These are phyloP conservation scores for Molossus molossus DNA, from an alignment of 2,797 vertebrate genomes.

Conservation along the genomic window DNA sequence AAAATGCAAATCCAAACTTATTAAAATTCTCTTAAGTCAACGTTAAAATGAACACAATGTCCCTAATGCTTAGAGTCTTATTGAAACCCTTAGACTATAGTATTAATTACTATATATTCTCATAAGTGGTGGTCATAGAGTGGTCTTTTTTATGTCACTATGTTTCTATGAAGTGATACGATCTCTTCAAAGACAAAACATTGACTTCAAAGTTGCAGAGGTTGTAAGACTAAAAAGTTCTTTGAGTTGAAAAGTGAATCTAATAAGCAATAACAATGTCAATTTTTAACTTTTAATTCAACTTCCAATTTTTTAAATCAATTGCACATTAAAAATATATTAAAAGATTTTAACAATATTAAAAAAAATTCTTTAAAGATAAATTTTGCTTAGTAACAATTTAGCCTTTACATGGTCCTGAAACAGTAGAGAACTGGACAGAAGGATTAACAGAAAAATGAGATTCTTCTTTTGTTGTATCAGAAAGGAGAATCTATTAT, in stretches of 20 bases:
- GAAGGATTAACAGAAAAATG: background rate
- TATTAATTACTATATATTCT: background rate
- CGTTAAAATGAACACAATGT: background rate
- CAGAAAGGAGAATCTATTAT: background rate
- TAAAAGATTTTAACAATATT: background rate
- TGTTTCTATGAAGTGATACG: background rate
- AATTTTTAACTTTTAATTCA: slow-evolving; percentile 13
- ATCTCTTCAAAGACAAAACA: slow-evolving; percentile 30
- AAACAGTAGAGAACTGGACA: slow-evolving; percentile 9
- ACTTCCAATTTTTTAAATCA: background rate
- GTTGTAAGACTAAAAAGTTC: background rate
- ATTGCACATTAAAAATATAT: background rate
- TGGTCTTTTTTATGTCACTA: background rate
- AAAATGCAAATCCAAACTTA: slow-evolving; percentile 54
- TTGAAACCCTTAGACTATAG: background rate
- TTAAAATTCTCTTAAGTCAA: slow-evolving; percentile 4
- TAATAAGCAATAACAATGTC: background rate
- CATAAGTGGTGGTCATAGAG: background rate
- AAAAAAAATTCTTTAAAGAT: background rate
- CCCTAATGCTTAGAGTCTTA: background rate
- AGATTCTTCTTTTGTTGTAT: background rate
- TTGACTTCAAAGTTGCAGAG: background rate
- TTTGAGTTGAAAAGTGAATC: slow-evolving; percentile 8
- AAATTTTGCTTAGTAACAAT: slow-evolving; percentile 19
- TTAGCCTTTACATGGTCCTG: background rate